These are phyloP conservation scores for Ptilorrhoa leucosticta DNA, from an alignment of 2,113 vertebrate species.

Conservation along the genomic window DNA sequence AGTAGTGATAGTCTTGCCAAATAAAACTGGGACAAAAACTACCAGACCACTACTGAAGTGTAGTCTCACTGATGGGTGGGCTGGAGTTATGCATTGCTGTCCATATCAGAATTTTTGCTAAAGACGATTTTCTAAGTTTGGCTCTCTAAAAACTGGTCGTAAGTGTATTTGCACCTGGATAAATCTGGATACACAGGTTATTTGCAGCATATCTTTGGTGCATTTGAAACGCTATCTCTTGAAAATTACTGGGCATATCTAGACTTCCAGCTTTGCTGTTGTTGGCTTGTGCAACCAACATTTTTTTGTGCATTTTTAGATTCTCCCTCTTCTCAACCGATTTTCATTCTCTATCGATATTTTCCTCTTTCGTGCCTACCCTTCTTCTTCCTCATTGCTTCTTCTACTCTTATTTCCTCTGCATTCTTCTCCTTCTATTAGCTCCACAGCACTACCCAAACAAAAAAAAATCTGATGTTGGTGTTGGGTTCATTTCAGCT, in stretches of 20 bases:
- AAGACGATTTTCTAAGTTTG: not conserved
- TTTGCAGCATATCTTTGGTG: not conserved
- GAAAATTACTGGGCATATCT: not conserved
- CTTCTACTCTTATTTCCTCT: not conserved
- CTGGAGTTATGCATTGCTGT: not conserved
- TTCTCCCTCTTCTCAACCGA: not conserved
- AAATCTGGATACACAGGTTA: not conserved
- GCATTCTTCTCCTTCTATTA: not conserved
- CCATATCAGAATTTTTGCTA: not conserved
- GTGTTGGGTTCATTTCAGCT: not conserved
- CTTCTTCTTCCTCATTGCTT: not conserved
- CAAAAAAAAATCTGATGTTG: not conserved
- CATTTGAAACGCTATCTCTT: not conserved
- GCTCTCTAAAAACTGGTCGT: not conserved
- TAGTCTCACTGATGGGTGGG: not conserved
- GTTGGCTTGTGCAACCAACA: not conserved
- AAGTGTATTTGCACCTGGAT: not conserved
- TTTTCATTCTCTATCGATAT: not conserved
- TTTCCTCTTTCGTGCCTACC: not conserved
- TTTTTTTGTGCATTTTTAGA: not conserved
- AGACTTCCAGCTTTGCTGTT: not conserved
- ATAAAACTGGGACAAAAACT: not conserved
- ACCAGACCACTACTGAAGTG: not conserved
- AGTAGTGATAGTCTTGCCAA: not conserved
- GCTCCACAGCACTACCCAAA: not conserved